phyloP scores from a whole-genome alignment of 2,888 invertebrate genomes.

The Stenichneumon culpator region DNA sequence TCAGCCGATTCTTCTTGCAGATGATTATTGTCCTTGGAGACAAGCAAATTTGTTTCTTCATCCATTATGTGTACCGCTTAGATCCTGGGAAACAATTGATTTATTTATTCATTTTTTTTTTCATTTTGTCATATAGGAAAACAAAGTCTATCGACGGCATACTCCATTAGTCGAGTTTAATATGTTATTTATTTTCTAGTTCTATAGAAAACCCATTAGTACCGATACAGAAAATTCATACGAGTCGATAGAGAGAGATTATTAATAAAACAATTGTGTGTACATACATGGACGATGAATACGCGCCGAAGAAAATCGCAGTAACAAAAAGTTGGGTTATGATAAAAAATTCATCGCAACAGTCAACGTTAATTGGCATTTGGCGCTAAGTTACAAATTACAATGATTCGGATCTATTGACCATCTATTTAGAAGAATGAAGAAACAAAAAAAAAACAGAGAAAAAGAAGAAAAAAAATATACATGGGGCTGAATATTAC shows the following conservation, averaged over 20 bases:
- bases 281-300: not conserved
- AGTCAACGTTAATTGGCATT: not conserved
- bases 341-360: conserved; percentile 4
- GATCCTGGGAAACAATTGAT: conserved; percentile 37
- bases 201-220: not conserved
- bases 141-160: not conserved
- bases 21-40: conserved; percentile 25
- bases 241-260: not conserved
- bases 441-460: not conserved
- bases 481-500: not conserved
- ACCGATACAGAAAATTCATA: not conserved
- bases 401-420: not conserved
- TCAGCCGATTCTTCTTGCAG: not conserved
- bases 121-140: not conserved
- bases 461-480: not conserved
- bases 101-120: not conserved
- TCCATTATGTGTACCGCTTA: conserved; percentile 45
- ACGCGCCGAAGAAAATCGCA: not conserved
- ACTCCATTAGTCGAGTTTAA: not conserved
- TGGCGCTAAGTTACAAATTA: not conserved
- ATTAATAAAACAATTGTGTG: not conserved
- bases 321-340: conserved; percentile 54
- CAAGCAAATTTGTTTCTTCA: conserved; percentile 29
- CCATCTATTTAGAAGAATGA: not conserved
- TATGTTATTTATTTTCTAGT: not conserved